A percentile compares a stretch with the other conserved stretches of the same genome.
Conservation (phyloP, 2,797 vertebrate species). For the Numenius phaeopus region DNA sequence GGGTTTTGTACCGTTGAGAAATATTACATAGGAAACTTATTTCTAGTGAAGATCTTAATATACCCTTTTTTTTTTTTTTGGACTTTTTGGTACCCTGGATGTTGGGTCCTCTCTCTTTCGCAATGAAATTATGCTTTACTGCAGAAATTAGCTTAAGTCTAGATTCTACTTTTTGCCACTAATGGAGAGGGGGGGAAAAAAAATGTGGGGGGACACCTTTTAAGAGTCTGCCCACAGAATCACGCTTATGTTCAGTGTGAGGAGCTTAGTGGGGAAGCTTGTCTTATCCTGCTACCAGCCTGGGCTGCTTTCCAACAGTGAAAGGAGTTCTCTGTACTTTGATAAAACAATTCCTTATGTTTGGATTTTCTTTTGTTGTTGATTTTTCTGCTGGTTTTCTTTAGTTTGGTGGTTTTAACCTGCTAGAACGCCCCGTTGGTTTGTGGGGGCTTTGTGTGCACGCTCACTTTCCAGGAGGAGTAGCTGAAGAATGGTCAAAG, state of each 20-base stretch:
- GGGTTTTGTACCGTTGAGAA: neutral
- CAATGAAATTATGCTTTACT: neutral
- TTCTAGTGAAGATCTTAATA: neutral
- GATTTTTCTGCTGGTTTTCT: neutral
- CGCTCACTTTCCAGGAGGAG: neutral
- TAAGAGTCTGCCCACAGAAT: neutral
- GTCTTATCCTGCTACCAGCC: neutral
- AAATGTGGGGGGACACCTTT: neutral
- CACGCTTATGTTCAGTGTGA: rapidly evolving
- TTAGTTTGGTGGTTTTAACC: neutral
- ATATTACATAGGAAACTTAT: neutral
- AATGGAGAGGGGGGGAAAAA: neutral
- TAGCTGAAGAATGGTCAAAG: neutral
- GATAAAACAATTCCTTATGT: neutral
- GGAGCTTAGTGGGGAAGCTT: neutral
- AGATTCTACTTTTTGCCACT: neutral
- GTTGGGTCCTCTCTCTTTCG: neutral
- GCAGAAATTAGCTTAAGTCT: neutral
- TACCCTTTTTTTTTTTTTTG: neutral
- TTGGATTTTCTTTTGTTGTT: neutral
- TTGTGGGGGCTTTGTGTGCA: neutral
- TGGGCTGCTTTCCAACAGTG: neutral
- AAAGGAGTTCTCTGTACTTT: neutral
- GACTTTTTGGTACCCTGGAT: neutral
- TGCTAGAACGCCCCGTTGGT: neutral